Conservation (phyloP, 2,888 invertebrate species). For the Drosophila paranaensis region DNA sequence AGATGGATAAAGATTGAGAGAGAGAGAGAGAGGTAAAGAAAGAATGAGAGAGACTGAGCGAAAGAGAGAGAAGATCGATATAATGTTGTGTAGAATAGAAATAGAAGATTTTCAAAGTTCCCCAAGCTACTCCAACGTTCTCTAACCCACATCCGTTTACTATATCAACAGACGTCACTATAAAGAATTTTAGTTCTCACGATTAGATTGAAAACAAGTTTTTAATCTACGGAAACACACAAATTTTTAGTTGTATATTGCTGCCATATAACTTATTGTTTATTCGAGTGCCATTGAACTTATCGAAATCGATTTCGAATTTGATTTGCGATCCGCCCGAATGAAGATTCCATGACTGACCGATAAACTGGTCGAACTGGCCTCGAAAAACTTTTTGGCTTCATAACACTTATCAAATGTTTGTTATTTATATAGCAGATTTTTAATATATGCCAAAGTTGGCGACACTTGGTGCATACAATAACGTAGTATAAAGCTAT, state of each 20-base stretch:
- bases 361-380: conserved; percentile 10
- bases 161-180: conserved; percentile 7
- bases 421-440: neutral
- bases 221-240: neutral
- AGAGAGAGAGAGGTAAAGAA: too few relatives aligned
- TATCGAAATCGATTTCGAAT: conserved; percentile 2
- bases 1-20: too few relatives aligned
- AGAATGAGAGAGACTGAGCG: too few relatives aligned
- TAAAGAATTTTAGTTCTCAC: conserved; percentile 5
- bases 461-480: neutral
- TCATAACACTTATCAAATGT: neutral
- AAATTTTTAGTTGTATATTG: neutral
- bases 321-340: conserved; percentile 8
- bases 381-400: neutral
- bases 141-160: neutral
- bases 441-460: neutral
- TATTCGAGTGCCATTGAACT: conserved; percentile 11
- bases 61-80: too few relatives aligned
- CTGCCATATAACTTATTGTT: conserved; percentile 6
- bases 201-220: conserved; percentile 19
- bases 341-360: neutral
- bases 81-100: too few relatives aligned
- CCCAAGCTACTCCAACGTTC: neutral
- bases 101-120: neutral
- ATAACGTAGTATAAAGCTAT: neutral